phyloP scores from a whole-genome alignment of 2,113 vertebrate genomes.

The Myotis lucifugus region DNA sequence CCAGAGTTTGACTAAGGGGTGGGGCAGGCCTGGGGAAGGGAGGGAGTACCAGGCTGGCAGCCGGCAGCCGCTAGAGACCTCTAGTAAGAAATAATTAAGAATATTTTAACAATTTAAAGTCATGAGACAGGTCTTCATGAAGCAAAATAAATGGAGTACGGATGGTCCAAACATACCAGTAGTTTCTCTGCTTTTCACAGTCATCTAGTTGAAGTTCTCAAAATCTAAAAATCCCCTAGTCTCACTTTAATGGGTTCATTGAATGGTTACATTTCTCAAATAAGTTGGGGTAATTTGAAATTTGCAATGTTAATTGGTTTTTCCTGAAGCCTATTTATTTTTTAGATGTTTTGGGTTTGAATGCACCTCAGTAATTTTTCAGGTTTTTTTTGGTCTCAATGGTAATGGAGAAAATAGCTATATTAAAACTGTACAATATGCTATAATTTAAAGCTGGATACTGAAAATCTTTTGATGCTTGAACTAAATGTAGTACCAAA shows the following conservation, averaged over 20 bases:
- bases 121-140: background rate
- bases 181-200: conserved; percentile 6
- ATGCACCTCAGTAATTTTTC: background rate
- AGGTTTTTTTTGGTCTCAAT: background rate
- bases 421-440: background rate
- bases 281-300: background rate
- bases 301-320: background rate
- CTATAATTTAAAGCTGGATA: background rate
- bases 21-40: no score
- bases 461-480: background rate
- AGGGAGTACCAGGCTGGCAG: no score
- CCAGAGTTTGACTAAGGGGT: no score
- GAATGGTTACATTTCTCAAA: background rate
- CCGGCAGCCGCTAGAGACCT: no score
- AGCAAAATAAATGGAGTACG: background rate
- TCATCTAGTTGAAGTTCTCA: background rate
- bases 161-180: background rate
- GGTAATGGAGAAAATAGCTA: background rate
- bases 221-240: background rate
- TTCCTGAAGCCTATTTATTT: background rate
- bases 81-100: background rate
- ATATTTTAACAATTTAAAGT: background rate
- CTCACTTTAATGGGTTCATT: background rate
- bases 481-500: background rate
- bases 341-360: background rate